Conservation (phyloP, 2,888 invertebrate species). For the Choristoneura rosaceana region DNA sequence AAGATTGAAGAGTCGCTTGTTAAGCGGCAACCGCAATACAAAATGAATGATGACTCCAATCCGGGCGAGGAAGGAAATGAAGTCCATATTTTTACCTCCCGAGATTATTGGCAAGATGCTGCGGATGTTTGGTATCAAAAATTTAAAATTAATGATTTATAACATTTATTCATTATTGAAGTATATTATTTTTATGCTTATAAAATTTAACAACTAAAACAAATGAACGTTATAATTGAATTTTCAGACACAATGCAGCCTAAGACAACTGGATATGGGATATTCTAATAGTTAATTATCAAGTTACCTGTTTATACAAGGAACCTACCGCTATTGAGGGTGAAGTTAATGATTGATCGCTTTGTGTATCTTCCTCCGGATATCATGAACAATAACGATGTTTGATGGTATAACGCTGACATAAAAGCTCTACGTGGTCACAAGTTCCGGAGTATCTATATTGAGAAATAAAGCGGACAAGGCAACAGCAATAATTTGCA, state of each 20-base stretch:
- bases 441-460: constrained; percentile 12
- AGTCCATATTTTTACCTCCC: constrained; percentile 40
- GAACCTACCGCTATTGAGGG: constrained; percentile 3
- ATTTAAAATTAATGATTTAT: constrained; percentile 30
- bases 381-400: constrained; percentile 31
- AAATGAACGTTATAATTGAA: background rate
- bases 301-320: constrained; percentile 1
- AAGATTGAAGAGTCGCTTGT: constrained; percentile 69
- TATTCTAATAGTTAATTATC: constrained; percentile 2
- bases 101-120: constrained; percentile 29
- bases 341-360: constrained; percentile 36
- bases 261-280: background rate
- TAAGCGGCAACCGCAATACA: constrained; percentile 59
- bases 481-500: constrained; percentile 38
- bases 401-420: constrained; percentile 22
- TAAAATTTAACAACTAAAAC: background rate
- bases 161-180: background rate
- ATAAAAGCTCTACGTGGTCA: constrained; percentile 27
- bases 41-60: constrained; percentile 53
- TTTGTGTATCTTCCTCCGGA: constrained; percentile 32
- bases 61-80: constrained; percentile 42
- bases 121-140: constrained; percentile 28
- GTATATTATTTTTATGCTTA: background rate
- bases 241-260: background rate
- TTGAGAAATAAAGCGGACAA: constrained; percentile 28